A percentile compares a stretch with the other conserved stretches of the same genome.
Evolutionary conservation across 1,140 invertebrate genomes (phyloP).

Genomic region (Heliconius himera): DNA sequence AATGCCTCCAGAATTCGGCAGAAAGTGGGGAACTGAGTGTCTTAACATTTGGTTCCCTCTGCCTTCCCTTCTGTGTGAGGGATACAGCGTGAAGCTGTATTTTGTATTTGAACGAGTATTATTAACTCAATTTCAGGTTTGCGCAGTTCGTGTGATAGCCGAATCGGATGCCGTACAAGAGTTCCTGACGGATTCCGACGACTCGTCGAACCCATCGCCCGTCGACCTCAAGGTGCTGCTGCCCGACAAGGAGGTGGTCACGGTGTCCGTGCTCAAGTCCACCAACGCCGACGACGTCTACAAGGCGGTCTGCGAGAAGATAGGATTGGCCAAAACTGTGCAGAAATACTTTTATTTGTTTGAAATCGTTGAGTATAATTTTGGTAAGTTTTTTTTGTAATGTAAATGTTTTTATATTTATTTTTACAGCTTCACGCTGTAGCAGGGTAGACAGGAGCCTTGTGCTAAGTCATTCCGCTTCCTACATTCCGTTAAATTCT

Average conservation of each 20-base stretch:
- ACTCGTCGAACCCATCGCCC: constrained; percentile 91
- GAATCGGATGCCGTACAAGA: constrained; percentile 99
- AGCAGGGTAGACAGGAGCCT: too few relatives aligned
- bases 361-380: constrained; percentile 98
- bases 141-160: constrained; percentile 98
- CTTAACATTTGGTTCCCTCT: too few relatives aligned
- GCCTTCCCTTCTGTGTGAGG: too few relatives aligned
- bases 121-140: constrained; percentile 83
- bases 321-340: constrained; percentile 89
- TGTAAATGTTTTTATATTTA: too few relatives aligned
- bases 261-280: constrained; percentile 95
- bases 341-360: constrained; percentile 98
- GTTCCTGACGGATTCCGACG: constrained; percentile 96
- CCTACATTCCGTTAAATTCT: too few relatives aligned
- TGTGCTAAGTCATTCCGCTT: too few relatives aligned
- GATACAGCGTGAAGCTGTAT: too few relatives aligned
- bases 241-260: constrained; percentile 93
- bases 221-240: constrained; percentile 95
- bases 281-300: constrained; percentile 96
- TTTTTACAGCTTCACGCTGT: too few relatives aligned
- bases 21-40: too few relatives aligned
- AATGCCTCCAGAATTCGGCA: too few relatives aligned
- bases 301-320: constrained; percentile 92
- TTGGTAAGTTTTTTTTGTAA: constrained; percentile 84
- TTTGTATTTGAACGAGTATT: too few relatives aligned